phyloP scores from a whole-genome alignment of 2,888 invertebrate genomes.

The Lithosia quadra region DNA sequence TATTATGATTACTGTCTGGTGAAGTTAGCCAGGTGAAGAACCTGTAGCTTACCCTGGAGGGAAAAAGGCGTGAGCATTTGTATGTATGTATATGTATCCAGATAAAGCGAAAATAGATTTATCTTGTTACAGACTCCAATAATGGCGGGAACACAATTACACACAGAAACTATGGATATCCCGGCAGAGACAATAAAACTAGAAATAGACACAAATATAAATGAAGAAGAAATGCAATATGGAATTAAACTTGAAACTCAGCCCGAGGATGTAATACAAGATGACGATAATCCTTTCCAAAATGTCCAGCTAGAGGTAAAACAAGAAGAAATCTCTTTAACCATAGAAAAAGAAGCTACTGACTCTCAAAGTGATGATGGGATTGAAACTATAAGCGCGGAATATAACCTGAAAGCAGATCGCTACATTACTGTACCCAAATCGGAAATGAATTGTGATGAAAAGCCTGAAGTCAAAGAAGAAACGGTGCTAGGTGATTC shows the following conservation, averaged over 20 bases:
- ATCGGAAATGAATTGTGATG: conserved; percentile 35
- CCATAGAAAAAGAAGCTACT: conserved; percentile 34
- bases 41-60: no score
- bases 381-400: conserved; percentile 25
- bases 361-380: conserved; percentile 28
- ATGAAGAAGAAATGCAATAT: conserved; percentile 46
- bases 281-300: conserved; percentile 53
- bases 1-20: not conserved
- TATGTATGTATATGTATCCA: not conserved
- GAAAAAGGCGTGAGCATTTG: no score
- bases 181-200: conserved; percentile 41
- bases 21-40: not conserved
- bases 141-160: conserved; percentile 31
- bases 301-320: conserved; percentile 63
- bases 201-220: conserved; percentile 30
- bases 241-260: conserved; percentile 57
- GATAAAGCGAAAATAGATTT: not conserved
- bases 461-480: conserved; percentile 58
- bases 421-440: conserved; percentile 36
- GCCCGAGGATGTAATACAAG: conserved; percentile 40
- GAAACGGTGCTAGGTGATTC: conserved; percentile 55
- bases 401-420: conserved; percentile 31
- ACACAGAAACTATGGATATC: conserved; percentile 33
- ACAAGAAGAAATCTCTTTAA: conserved; percentile 54
- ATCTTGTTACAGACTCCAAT: conserved; percentile 31